Evolutionary conservation across 2,113 vertebrate genomes (phyloP), one percentile per base, ranked within the genome.

Genomic region (Siphamia tubifer): DNA sequence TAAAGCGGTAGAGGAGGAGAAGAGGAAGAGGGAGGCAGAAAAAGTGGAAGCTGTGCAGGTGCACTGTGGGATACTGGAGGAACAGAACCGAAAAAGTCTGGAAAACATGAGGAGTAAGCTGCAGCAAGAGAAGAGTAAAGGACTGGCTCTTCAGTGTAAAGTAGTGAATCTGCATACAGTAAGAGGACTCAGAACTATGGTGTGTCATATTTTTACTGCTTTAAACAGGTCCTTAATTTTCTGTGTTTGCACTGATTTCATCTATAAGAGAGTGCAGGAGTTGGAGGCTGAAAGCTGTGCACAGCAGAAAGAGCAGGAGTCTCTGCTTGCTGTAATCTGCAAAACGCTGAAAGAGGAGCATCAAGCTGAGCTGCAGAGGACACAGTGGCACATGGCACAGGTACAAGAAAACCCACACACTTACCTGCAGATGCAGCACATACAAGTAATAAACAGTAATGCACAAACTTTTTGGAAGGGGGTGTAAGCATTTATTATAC

Each of bases 91-190:
- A 28, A 78, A 66, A 71, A 60, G 9, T 5, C 19, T 73, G 48
- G 79, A 25, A 0, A 42, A 10, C 11, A 17, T 54, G 17, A 53
- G 3, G 62, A 73, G 58, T 24, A 32, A 61, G 21, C 55, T 73
- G 61, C 86, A 92, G 43, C 42, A 45, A 47, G 92, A 93, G 35
- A 85, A 42, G 49, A 88, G 68, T 34, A 74, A 20, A 27, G 12
- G 52, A 0, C 3, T 24, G 1, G 40, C 75, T 51, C 38, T 91
- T 60, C 90, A 88, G 49, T 85, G 77, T 6, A 74, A 91, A 86
- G 77, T 82, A 2, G 39, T 32, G 45, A 78, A 93, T 65, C 82
- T 95, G 5, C 87, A 88, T 72, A 76, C 75, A 65, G 94, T 95
- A 51, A 82, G 91, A 9, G n/a, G 19, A 24, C 55, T 36, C 16